Evolutionary conservation across 2,888 invertebrate genomes (phyloP), one percentile per base, ranked within the genome.

Genomic region (Pammene fasciana): DNA sequence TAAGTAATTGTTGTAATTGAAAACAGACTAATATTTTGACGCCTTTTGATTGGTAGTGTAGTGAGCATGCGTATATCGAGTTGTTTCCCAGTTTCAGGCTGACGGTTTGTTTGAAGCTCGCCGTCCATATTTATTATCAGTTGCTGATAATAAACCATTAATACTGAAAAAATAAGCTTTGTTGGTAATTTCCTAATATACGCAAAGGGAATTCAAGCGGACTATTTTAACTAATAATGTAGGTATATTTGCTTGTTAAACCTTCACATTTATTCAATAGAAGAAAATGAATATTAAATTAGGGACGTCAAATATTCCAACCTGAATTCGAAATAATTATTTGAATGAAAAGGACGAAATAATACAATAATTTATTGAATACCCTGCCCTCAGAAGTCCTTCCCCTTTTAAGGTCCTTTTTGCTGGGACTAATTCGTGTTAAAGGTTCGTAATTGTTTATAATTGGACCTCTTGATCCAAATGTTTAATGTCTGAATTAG

Each of bases 321-420:
- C 48, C 48, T 46, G 46, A 45, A 60, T 54, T 18, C 16, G n/a
- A 16, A 26, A 48, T 56, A 56, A 62, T 56, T 48, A 46, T 61
- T 38, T 14, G 55, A 61, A 38, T 41, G 14, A 18, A 34, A 41
- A 41, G 38, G 13, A 26, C 18, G 16, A 46, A 41, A 14, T 59
- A 41, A 60, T 62, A 34, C 48, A 26, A 38, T 48, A 26, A 14
- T 61, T 61, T 34, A 14, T 52, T 46, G 13, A 55, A 48, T 48
- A 26, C 26, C 26, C 43, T 26, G n/a, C 11, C 48, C 62, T 62
- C 41, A 46, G 48, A 62, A 56, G 34, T 62, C 5, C 5, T 43
- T 34, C 34, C 18, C n/a, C 13, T 26, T 38, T 50, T 18, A 9
- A 11, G 14, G 34, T 36, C 13, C 14, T 18, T 38, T 61, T 38